Evolutionary conservation across 2,113 vertebrate species (phyloP).

Genomic region (Abramis brama): DNA sequence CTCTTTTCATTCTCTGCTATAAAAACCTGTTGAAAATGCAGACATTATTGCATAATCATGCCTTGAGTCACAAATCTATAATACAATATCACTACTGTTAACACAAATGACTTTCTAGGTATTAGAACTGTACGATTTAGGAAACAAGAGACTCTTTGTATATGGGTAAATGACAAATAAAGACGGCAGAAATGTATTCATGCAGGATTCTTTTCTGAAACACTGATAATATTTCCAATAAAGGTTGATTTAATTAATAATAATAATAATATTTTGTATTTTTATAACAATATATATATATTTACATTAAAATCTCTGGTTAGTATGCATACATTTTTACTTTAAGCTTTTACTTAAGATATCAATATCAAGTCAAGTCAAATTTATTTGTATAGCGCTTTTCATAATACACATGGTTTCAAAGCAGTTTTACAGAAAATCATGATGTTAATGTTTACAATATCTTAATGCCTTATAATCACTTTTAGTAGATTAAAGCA

Average conservation of each 20-base stretch:
- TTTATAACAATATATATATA: no score
- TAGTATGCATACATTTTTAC: no score
- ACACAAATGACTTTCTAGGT: neutral
- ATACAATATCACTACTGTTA: neutral
- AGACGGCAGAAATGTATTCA: neutral
- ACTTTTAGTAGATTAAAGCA: no score
- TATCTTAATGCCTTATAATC: no score
- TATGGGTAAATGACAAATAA: neutral
- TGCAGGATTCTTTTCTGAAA: neutral
- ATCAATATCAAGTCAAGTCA: no score
- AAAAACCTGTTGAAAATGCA: conserved; percentile 25
- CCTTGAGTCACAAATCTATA: neutral
- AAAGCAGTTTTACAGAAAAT: no score
- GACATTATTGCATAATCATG: conserved; percentile 22
- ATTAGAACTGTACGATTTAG: neutral
- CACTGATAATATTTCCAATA: neutral
- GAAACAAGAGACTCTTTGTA: neutral
- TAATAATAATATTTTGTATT: no score
- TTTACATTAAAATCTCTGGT: no score
- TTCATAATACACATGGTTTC: no score
- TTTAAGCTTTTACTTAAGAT: no score
- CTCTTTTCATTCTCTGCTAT: neutral
- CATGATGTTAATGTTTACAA: no score
- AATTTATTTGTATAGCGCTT: no score
- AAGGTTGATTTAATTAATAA: neutral